Evolutionary conservation across 2,113 vertebrate genomes (phyloP).

Genomic region (Hoplias malabaricus): DNA sequence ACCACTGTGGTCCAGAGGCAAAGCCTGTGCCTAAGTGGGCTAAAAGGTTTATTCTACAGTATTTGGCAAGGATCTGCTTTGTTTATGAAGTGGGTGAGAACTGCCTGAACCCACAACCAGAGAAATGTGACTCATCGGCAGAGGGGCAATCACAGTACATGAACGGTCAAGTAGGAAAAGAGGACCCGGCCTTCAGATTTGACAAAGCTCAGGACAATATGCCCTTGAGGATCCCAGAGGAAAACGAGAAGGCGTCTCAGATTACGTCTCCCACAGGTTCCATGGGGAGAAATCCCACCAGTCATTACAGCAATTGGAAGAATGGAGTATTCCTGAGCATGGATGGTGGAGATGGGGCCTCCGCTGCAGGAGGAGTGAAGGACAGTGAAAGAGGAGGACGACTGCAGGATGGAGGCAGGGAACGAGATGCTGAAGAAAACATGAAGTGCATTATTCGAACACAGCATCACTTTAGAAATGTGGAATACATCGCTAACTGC

Average conservation of each 20-base stretch:
- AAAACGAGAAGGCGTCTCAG: conserved; percentile 9
- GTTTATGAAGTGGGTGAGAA: conserved; percentile 76
- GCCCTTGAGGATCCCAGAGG: not conserved
- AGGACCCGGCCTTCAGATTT: conserved; percentile 16
- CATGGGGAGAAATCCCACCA: not conserved
- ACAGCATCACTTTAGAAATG: conserved; percentile 71
- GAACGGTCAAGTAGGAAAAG: conserved; percentile 44
- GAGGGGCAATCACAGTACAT: conserved; percentile 46
- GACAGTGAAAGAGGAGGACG: conserved; percentile 24
- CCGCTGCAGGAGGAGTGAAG: not conserved
- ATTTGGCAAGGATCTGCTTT: conserved; percentile 81
- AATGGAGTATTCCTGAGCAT: conserved; percentile 58
- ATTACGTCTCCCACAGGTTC: conserved; percentile 1
- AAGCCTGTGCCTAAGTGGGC: conserved; percentile 83
- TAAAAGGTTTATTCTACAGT: conserved; percentile 74
- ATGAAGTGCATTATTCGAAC: conserved; percentile 66
- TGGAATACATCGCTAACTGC: conserved; percentile 78
- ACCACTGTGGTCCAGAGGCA: conserved; percentile 85
- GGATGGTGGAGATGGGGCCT: conserved; percentile 45
- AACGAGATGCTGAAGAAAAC: not conserved
- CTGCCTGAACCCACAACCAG: conserved; percentile 59
- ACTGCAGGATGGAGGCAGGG: not conserved
- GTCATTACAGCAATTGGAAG: not conserved
- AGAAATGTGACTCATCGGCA: not conserved
- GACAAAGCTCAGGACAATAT: not conserved